Evolutionary conservation across 2,888 invertebrate species (phyloP), one percentile per base, ranked within the genome.

Genomic region (Rhimphoctona megacephalus): DNA sequence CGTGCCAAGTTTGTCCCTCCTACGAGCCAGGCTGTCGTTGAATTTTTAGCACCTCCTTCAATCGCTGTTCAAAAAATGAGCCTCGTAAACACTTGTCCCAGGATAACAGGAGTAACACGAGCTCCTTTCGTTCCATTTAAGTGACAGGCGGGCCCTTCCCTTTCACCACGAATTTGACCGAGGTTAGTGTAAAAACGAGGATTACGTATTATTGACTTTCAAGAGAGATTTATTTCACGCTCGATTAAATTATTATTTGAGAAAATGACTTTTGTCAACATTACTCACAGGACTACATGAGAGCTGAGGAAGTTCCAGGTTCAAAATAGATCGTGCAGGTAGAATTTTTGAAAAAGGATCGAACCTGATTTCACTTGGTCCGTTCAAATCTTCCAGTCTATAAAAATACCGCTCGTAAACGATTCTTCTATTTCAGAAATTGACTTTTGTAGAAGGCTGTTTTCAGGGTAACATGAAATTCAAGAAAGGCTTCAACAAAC

Each of bases 211-310:
- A 70, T 70, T 49, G 49, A 49, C n/a, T 49, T 70, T 46, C 7
- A 6, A 14, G 33, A 30, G 17, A 49, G 69, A 74, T 67, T n/a
- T 73, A 85, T 89, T 88, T 83, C 64, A 78, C 66, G 83, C 76
- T 83, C 81, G 72, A 83, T 86, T 83, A 57, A 49, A 54, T 80
- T 49, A 49, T 67, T 81, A 89, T 90, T 90, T 88, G 36, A n/a
- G 25, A 43, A 72, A 80, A 66, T 81, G 46, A 91, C 72, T 89
- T 91, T 85, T 88, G 91, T 91, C 90, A 91, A 92, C 90, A 91
- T 85, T 81, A 86, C 72, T 87, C 83, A 25, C 85, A 91, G 90
- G 91, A 57, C 57, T 86, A 39, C 78, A 92, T 90, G 78, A 90
- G 22, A 11, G 22, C 9, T 5, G 33, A 30, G 83, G 43, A 89